Conservation (phyloP, 2,797 vertebrate genomes). For the Lacerta viridis region DNA sequence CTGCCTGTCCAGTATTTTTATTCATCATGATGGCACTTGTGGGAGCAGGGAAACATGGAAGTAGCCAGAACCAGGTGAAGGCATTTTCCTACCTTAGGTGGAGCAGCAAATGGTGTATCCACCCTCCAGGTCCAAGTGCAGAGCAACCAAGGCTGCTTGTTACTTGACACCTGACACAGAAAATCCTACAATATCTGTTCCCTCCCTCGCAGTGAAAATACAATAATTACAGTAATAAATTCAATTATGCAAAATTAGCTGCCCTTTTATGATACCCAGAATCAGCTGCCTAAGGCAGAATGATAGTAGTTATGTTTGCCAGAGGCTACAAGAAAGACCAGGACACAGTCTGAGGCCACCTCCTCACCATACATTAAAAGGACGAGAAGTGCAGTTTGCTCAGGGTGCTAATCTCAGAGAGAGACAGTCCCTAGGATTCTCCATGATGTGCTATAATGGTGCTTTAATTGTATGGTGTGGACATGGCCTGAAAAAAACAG, state of each 20-base stretch:
- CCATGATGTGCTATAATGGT: no score
- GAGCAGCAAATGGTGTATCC: neutral
- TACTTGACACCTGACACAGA: neutral
- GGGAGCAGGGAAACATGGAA: neutral
- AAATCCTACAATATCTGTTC: neutral
- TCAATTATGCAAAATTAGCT: neutral
- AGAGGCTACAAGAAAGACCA: neutral
- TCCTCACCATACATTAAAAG: no score
- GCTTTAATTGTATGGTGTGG: no score
- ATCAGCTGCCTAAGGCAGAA: neutral
- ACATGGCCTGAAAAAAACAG: no score
- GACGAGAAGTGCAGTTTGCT: neutral
- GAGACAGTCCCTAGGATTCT: no score
- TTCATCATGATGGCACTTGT: neutral
- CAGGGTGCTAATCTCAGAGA: neutral
- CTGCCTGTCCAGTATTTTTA: neutral
- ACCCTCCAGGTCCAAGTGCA: neutral
- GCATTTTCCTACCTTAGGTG: neutral
- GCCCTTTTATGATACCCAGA: neutral
- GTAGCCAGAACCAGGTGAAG: neutral
- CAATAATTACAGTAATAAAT: neutral
- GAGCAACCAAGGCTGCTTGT: neutral
- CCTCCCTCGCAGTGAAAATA: neutral
- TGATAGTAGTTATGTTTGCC: neutral
- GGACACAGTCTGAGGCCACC: no score